Evolutionary conservation across 2,888 invertebrate genomes (phyloP), one percentile per base, ranked within the genome.

Genomic region (Ormyrus labotus): DNA sequence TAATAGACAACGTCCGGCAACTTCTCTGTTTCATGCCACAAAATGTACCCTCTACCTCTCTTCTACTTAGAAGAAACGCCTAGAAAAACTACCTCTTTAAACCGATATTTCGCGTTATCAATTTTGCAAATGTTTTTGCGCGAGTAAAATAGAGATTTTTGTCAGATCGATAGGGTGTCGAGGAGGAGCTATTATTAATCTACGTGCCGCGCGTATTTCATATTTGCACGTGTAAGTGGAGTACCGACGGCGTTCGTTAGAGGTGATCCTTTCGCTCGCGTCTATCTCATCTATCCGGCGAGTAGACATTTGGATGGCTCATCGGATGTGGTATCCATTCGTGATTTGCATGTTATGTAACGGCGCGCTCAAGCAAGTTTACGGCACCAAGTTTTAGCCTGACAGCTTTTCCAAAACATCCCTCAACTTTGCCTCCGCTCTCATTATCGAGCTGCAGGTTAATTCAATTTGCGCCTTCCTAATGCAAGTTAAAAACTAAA

Each of bases 281-380:
- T 68, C 77, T 70, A 53, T 80, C 74, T 82, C 79, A 50, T 75
- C 80, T 75, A 68, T 70, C 70, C 78, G 13, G 45, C 19, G 60
- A 78, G 75, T 55, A 75, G 82, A 74, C 77, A 74, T 80, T 82
- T 67, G 82, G 75, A 78, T 64, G 71, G 76, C 19, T 57, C 70
- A 65, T 79, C 75, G 70, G 80, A 77, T 67, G 76, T 64, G 55
- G 75, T 65, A 74, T 68, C 65, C 67, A 57, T 55, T 9, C 76
- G 73, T 74, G 78, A 82, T 82, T 82, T 78, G 78, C 82, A 80
- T 80, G 80, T 78, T 82, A 80, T 65, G 78, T 82, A 82, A 80
- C 78, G 82, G 74, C 58, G 77, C 79, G 75, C 34, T 45, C 50
- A 77, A 76, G 50, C 57, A 77, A 82, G 77, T 82, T 82, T 77